phyloP scores from a whole-genome alignment of 2,113 vertebrate genomes.

The Oryzias javanicus region DNA sequence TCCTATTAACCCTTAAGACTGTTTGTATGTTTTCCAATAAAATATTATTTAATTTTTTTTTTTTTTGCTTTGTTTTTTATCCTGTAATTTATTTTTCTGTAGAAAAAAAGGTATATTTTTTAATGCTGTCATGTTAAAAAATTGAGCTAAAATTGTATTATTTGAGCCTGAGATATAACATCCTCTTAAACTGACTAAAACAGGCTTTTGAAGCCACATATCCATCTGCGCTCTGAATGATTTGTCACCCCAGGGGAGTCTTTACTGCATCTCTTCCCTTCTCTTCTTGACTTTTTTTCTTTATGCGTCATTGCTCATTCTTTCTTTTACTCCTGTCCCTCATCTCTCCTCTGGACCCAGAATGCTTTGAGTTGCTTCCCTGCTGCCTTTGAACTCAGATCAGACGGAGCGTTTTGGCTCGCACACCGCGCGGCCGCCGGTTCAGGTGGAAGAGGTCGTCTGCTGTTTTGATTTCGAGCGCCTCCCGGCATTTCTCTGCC shows the following conservation, averaged over 20 bases:
- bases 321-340: slow-evolving; percentile 41
- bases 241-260: slow-evolving; percentile 69
- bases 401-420: slow-evolving; percentile 75
- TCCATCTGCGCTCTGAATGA: slow-evolving; percentile 68
- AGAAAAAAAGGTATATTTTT: background rate
- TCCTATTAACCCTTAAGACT: too few species aligned
- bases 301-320: slow-evolving; percentile 39
- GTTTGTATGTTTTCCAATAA: background rate
- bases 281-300: slow-evolving; percentile 37
- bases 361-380: slow-evolving; percentile 77
- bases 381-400: slow-evolving; percentile 81
- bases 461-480: slow-evolving; percentile 37
- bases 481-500: slow-evolving; percentile 10
- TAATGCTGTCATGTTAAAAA: slow-evolving; percentile 1
- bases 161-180: slow-evolving; percentile 10
- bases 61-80: background rate
- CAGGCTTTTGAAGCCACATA: slow-evolving; percentile 41
- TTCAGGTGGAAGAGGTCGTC: slow-evolving; percentile 69
- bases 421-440: slow-evolving; percentile 37
- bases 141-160: slow-evolving; percentile 7
- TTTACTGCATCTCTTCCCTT: slow-evolving; percentile 57
- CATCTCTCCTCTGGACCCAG: slow-evolving; percentile 53
- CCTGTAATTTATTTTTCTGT: too few species aligned
- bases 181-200: slow-evolving; percentile 20
- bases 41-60: background rate